Evolutionary conservation across 2,113 vertebrate species (phyloP), one percentile per base, ranked within the genome.

Genomic region (Oreochromis tanganicae): DNA sequence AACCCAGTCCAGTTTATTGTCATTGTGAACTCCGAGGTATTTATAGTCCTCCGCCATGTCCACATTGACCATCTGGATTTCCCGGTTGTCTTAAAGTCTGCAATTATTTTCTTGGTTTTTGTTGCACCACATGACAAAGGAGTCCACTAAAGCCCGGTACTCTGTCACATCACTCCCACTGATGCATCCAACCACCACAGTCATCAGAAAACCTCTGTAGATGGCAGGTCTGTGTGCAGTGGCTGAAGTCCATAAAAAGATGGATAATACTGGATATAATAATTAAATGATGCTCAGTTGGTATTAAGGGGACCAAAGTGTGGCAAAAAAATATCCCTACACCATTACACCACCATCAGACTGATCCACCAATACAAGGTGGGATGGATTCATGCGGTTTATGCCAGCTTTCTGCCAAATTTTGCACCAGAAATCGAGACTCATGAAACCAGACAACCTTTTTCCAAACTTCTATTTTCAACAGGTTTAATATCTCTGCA

Each of bases 321-420:
- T 0, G 0, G 32, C 17, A 66, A n/a, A 9, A 63, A 34, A 34
- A 57, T 19, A 34, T 63, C 2, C 59, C 59, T 61, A 63, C 29
- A 63, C 59, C 59, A 63, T 63, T 63, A 63, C 29, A 36, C 59
- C 9, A 19, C 59, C 59, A 19, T 10, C 59, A 63, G 59, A 10
- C 9, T 63, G 16, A 63, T 19, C 29, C 16, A 34, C 0, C 0
- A 2, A 63, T 19, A 63, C 9, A 19, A 19, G 29, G 29, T 9
- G 19, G 29, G 29, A 36, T 19, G 59, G 16, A 63, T 34, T 34
- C 32, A 66, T 36, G 32, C 17, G 3, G 55, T 66, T 61, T 61
- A 32, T 61, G 57, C 57, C 27, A 61, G 9, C 9, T 29, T 36
- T 66, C 59, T 36, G 32, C 32, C 5, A 19, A 66, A 7, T 36